Conservation (phyloP, 2,888 invertebrate genomes). For the Salpingus planirostris region DNA sequence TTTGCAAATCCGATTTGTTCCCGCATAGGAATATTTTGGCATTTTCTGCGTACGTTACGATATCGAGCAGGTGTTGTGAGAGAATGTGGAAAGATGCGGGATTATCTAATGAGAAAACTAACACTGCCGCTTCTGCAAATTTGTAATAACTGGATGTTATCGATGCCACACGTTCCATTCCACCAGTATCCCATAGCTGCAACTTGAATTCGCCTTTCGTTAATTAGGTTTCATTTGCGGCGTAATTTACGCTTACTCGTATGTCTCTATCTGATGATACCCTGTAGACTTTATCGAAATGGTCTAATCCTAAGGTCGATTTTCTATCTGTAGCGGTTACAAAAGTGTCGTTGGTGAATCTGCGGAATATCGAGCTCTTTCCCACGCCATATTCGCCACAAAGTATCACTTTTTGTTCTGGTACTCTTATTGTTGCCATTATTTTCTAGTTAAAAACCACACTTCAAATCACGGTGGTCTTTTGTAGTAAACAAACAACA, state of each 20-base stretch:
- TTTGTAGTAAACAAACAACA: too few species aligned
- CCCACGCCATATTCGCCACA: conserved; percentile 96
- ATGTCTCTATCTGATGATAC: conserved; percentile 69
- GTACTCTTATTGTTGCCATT: conserved; percentile 77
- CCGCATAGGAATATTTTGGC: conserved; percentile 93
- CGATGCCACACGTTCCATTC: conserved; percentile 92
- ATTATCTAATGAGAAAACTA: conserved; percentile 86
- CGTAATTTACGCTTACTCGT: conserved; percentile 60
- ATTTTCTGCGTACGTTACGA: conserved; percentile 89
- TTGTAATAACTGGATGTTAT: conserved; percentile 94
- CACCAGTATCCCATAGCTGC: conserved; percentile 94
- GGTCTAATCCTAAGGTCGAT: conserved; percentile 86
- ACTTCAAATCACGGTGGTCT: too few species aligned
- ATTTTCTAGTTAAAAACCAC: too few species aligned
- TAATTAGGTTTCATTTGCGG: too few species aligned
- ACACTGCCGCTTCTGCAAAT: conserved; percentile 87
- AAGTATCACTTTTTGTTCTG: conserved; percentile 85
- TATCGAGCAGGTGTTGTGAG: conserved; percentile 86
- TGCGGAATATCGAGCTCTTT: conserved; percentile 85
- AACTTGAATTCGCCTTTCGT: too few species aligned
- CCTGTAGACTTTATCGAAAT: conserved; percentile 73
- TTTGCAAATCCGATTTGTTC: conserved; percentile 71
- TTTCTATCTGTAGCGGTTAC: conserved; percentile 73
- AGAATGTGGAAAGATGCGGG: conserved; percentile 86
- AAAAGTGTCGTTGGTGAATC: conserved; percentile 85